Evolutionary conservation across 2,113 vertebrate genomes (phyloP), one percentile per base, ranked within the genome.

Genomic region (Eulemur rufifrons): DNA sequence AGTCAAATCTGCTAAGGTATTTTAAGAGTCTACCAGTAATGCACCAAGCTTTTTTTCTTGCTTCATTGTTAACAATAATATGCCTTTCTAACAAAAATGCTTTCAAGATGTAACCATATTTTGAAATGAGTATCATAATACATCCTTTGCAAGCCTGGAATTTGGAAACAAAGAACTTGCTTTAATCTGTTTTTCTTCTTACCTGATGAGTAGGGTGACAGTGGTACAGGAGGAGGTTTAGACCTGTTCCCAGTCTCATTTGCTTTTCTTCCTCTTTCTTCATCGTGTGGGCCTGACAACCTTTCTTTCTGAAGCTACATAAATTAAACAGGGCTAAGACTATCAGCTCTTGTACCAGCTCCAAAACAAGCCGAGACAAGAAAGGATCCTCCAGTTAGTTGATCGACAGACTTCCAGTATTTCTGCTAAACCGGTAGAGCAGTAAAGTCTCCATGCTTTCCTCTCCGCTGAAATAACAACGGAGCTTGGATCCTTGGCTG

Each of bases 81-180:
- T 5, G 92, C 89, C 90, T 97, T 97, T 97, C 93, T 91, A 96
- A 97, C 90, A 98, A 98, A 97, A 97, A 96, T 96, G 97, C 82
- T 91, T 98, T 98, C 97, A 97, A 98, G 98, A 94, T 97, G 98
- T 74, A 98, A 96, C 42, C 94, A 84, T 95, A 97, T 96, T 97
- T 95, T 97, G 93, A 98, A 98, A 98, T 8, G 1, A 92, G 39
- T 94, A 95, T 98, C 95, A 97, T 95, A 98, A 97, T 98, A 92
- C 85, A 96, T 94, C 96, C 81, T 94, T 78, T 39, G 54, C 76
- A 92, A 97, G 96, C 94, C 93, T 96, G 93, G 96, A 98, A 98
- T 98, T 97, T 98, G 95, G 93, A 98, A 98, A 98, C 97, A 98
- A 98, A 98, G 95, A 95, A 47, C 66, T 80, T 47, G 86, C 95